These are phyloP conservation scores for Phasianus colchicus DNA, from an alignment of 2,113 vertebrate genomes.

Conservation along the genomic window DNA sequence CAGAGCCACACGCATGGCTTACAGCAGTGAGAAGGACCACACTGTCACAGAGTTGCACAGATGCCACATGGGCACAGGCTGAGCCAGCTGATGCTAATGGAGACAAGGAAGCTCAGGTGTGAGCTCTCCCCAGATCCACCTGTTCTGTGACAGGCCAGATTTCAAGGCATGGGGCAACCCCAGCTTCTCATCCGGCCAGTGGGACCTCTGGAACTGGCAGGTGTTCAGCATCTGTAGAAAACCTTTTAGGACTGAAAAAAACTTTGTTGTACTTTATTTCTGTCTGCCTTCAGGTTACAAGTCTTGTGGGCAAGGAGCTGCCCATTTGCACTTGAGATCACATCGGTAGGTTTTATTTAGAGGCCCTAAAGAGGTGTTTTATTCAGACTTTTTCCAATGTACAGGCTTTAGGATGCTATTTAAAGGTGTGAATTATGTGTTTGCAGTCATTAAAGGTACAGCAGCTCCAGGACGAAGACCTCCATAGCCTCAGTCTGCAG, in stretches of 20 bases:
- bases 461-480: not conserved
- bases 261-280: not conserved
- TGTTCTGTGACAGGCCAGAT: not conserved
- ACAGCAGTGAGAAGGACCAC: not conserved
- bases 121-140: not conserved
- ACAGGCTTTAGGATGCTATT: not conserved
- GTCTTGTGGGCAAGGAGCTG: not conserved
- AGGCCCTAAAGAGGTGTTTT: not conserved
- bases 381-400: not conserved
- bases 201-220: rapidly evolving
- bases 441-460: not conserved
- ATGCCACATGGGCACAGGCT: rapidly evolving
- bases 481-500: not conserved
- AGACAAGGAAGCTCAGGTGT: not conserved
- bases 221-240: not conserved
- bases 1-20: not conserved
- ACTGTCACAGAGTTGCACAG: not conserved
- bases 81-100: not conserved
- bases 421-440: not conserved
- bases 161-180: not conserved
- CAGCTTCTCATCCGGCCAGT: not conserved
- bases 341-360: not conserved
- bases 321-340: not conserved
- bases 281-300: not conserved
- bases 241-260: not conserved